Base-by-base conservation (phyloP, 2,888 invertebrate species). In the Tenthredo notha region DNA sequence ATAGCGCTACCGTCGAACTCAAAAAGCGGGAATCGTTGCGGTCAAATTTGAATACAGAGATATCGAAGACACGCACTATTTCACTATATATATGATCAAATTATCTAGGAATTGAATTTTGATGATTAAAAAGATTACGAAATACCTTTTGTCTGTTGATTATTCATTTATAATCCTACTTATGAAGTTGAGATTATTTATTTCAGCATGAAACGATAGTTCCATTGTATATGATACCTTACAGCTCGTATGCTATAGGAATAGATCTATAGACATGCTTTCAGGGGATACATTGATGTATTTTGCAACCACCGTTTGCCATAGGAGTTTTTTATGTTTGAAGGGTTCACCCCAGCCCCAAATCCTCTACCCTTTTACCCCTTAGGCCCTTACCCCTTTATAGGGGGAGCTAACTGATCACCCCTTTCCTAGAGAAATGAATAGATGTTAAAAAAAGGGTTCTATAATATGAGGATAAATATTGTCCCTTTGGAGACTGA, bases 401-500 rank as follows among this genome's bases (percentile, higher is more conserved):
- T 88, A 91, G 87, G 90, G 91, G 91, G 89, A 88, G 84, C 86
- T 85, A 78, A 15, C 82, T 65, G 65, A 25, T 87, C 90, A 92
- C 91, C 91, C 92, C 90, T 91, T 91, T 90, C 54, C 86, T 85
- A 87, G 87, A 90, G 90, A 91, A 91, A 91, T 88, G 91, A 91
- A 90, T 91, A 89, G 87, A 88, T 87, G 84, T 87, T 89, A 89
- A 91, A 92, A 54, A 91, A 91, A 90, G 92, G 91, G 88, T 89
- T 87, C 84, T 72, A 50, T 18, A 85, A 87, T 84, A 86, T 21
- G 21, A 61, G 91, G 61, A 87, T 25, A 90, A 90, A 85, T 90
- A 87, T 91, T 89, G 91, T 84, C 91, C 84, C n/a, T 15, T 1
- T 21, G 12, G 25, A 61, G 74, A 67, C 65, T 72, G 25, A 47